Evolutionary conservation across 2,113 vertebrate species (phyloP), one percentile per base, ranked within the genome.

Genomic region (Spermophilus dauricus): DNA sequence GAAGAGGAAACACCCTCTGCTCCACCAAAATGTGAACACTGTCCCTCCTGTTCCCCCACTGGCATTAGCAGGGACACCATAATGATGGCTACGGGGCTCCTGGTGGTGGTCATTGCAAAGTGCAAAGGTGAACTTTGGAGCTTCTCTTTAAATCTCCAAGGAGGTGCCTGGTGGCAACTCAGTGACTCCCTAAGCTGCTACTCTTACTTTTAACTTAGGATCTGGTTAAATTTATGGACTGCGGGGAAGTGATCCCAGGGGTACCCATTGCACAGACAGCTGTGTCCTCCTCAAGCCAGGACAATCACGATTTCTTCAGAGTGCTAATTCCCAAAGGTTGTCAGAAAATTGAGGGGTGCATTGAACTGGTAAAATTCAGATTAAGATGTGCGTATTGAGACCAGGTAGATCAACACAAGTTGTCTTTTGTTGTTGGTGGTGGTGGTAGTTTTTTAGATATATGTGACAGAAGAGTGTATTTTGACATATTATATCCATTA

Each of bases 71-170:
- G 13, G 80, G 28, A 58, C 48, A n/a, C 72, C 67, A 26, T 39
- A 1, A 12, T 8, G 8, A 73, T 5, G 42, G 48, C 10, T 6
- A 2, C 5, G 4, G 48, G 8, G 8, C 10, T 58, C 10, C 9
- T 42, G 69, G 12, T 28, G 39, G 8, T 30, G 63, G 28, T 61
- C 1, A 45, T 14, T 30, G 3, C 9, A 18, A n/a, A n/a, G 22
- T 24, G 16, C 24, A 26, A 37, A 34, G 22, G 69, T 30, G 8
- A 56, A 37, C 4, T 83, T 42, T 4, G 4, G 20, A 34, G 7
- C 63, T 65, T 58, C 37, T 72, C 53, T 51, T 51, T 34, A 37
- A 42, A n/a, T n/a, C 30, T 77, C n/a, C 2, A n/a, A 30, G 37
- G 30, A 48, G 18, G 72, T 30, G 16, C 1, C 32, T 4, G 1